phyloP scores from a whole-genome alignment of 1,140 invertebrate genomes.

The Heterodera schachtii region DNA sequence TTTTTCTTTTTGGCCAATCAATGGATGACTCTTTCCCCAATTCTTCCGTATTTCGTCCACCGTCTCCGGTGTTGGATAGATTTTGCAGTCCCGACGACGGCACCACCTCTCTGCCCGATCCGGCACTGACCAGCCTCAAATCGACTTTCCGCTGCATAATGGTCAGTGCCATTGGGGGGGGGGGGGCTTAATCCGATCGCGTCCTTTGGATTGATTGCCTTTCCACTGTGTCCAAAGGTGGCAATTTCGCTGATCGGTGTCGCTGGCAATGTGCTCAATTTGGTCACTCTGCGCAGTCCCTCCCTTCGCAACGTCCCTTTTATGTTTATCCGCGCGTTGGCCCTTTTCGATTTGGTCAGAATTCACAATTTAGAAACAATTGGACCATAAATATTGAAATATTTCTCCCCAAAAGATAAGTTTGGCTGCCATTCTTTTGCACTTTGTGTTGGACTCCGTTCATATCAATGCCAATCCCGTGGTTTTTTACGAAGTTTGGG shows the following conservation, averaged over 20 bases:
- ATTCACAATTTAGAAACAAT: conserved; percentile 10
- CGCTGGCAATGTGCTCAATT: conserved; percentile 57
- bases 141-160: conserved; percentile 43
- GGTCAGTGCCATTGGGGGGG: conserved; percentile 20
- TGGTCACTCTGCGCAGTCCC: conserved; percentile 56
- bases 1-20: conserved; percentile 20
- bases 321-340: conserved; percentile 60
- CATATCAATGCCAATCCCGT: conserved; percentile 33
- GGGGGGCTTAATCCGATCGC: background rate
- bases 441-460: conserved; percentile 52
- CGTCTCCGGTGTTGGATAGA: conserved; percentile 2
- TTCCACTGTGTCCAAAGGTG: conserved; percentile 40
- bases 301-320: conserved; percentile 62
- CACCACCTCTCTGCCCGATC: conserved; percentile 18
- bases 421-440: conserved; percentile 51
- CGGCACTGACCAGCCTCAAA: conserved; percentile 36
- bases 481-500: conserved; percentile 50
- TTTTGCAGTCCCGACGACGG: conserved; percentile 8
- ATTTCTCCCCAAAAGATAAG: conserved; percentile 37
- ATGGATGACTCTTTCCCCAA: conserved; percentile 6
- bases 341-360: conserved; percentile 61
- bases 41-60: background rate
- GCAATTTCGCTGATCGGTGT: conserved; percentile 55
- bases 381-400: background rate
- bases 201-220: conserved; percentile 15